A percentile compares a stretch with the other conserved stretches of the same genome.
phyloP scores from a whole-genome alignment of 2,113 vertebrate genomes.

The Acrocephalus kingi region DNA sequence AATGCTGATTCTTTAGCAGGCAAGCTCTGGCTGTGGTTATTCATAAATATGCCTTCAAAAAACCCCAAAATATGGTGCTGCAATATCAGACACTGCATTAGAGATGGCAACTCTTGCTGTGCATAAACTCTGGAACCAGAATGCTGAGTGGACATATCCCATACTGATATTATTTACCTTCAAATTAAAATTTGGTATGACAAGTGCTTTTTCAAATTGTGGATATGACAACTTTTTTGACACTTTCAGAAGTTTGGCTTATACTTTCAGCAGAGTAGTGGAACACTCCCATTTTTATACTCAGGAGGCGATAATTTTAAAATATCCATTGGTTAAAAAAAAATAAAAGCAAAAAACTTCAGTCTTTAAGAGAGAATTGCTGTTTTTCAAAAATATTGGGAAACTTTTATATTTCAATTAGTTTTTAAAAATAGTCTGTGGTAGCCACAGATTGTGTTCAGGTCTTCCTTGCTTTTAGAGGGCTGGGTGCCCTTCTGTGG shows the following conservation, averaged over 20 bases:
- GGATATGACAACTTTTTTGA: not conserved
- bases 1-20: not conserved
- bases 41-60: not conserved
- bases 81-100: not conserved
- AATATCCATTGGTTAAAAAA: not conserved
- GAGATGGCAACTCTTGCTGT: not conserved
- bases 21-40: not conserved
- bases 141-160: not conserved
- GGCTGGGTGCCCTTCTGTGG: not conserved
- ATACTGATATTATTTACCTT: not conserved
- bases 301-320: not conserved
- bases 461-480: not conserved
- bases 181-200: not conserved
- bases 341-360: not conserved
- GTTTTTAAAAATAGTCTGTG: not conserved
- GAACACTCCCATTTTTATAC: not conserved
- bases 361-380: not conserved
- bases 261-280: not conserved
- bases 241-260: not conserved
- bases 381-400: not conserved
- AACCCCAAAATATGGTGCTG: not conserved
- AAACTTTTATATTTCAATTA: not conserved
- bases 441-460: not conserved
- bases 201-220: not conserved
- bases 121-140: not conserved